Evolutionary conservation across 2,113 vertebrate species (phyloP).

Genomic region (Petromus typicus): DNA sequence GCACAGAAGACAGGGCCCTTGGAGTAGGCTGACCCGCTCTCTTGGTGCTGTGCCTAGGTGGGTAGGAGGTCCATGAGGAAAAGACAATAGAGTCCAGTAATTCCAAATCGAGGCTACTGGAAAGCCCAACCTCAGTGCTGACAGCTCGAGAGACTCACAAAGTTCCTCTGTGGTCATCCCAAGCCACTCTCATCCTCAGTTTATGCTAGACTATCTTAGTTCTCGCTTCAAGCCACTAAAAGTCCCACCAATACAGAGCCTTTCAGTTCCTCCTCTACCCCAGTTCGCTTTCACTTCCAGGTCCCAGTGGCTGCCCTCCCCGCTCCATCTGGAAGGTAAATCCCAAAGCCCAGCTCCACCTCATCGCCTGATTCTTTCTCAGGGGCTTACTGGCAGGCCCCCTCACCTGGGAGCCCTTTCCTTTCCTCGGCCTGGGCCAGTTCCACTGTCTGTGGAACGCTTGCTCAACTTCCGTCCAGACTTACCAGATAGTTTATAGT

Average conservation of each 20-base stretch:
- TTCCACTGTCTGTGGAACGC: neutral
- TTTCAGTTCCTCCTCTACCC: slow-evolving; percentile 49
- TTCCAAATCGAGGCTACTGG: neutral
- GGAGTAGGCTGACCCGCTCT: neutral
- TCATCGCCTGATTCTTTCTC: neutral
- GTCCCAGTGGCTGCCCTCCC: slow-evolving; percentile 18
- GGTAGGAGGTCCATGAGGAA: neutral
- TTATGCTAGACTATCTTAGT: neutral
- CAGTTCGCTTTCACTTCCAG: slow-evolving; percentile 54
- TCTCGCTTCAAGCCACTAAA: neutral
- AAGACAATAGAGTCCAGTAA: neutral
- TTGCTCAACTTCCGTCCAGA: neutral
- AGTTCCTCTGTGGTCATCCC: neutral
- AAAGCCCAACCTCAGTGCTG: neutral
- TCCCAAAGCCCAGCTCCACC: neutral
- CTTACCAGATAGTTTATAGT: neutral
- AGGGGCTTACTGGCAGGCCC: neutral
- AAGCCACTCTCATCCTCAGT: too few species aligned
- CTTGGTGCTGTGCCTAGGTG: neutral
- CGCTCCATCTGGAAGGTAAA: neutral
- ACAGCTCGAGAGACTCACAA: neutral
- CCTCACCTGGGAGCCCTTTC: neutral
- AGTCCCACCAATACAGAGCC: neutral
- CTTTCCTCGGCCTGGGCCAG: neutral
- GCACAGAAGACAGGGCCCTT: neutral